Conservation (phyloP, 2,888 invertebrate genomes). For the Melipona beecheii region DNA sequence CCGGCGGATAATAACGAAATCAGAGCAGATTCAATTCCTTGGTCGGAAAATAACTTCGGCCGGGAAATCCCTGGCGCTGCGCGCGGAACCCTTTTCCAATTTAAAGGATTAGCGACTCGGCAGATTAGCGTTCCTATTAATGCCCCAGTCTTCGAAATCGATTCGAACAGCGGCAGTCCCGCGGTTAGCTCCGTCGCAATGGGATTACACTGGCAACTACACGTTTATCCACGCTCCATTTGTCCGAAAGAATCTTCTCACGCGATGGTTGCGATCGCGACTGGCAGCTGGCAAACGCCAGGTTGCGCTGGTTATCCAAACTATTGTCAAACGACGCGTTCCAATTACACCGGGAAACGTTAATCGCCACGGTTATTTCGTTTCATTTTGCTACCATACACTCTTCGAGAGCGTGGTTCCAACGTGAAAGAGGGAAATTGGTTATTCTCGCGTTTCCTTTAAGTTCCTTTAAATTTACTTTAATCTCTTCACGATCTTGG, state of each 20-base stretch:
- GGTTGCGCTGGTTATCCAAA: constrained; percentile 7
- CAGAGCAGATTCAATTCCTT: constrained; percentile 1
- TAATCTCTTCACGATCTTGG: too few relatives aligned
- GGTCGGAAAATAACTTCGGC: background rate
- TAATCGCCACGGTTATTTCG: background rate
- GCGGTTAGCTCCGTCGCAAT: constrained; percentile 39
- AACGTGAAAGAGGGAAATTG: background rate
- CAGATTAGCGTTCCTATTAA: constrained; percentile 33
- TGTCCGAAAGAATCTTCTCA: constrained; percentile 46
- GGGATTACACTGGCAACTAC: constrained; percentile 41
- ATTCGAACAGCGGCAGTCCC: constrained; percentile 21
- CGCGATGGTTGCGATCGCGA: constrained; percentile 24
- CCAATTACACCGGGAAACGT: constrained; percentile 13
- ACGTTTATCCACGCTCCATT: constrained; percentile 51
- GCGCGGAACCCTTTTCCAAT: constrained; percentile 5
- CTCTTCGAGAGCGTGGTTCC: background rate
- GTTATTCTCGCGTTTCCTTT: too few relatives aligned
- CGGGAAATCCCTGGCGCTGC: too few relatives aligned
- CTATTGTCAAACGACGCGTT: constrained; percentile 33
- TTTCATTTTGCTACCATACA: constrained; percentile 2
- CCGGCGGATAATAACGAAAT: background rate
- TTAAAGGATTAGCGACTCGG: constrained; percentile 16
- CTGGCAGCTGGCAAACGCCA: background rate
- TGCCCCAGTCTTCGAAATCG: constrained; percentile 28
- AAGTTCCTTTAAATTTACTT: too few relatives aligned